Evolutionary conservation across 2,113 vertebrate genomes (phyloP).

Genomic region (Ceyx cyanopectus): DNA sequence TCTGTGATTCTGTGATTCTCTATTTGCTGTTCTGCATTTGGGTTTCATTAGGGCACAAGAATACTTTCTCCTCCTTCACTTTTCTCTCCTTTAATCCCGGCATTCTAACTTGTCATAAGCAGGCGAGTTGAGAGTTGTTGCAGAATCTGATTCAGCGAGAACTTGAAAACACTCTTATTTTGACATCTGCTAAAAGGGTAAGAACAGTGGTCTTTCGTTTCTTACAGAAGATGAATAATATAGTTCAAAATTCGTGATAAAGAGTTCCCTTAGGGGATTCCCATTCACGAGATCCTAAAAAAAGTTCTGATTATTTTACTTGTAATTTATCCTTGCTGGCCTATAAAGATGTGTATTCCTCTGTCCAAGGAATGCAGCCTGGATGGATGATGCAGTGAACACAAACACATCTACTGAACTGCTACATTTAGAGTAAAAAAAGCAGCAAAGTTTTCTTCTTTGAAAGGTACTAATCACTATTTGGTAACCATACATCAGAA

Average conservation of each 20-base stretch:
- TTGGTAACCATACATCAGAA: slow-evolving; percentile 32
- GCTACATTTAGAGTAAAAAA: slow-evolving; percentile 17
- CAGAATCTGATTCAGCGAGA: slow-evolving; percentile 5
- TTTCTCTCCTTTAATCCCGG: slow-evolving; percentile 14
- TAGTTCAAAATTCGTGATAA: slow-evolving; percentile 3
- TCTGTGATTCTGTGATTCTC: too few relatives aligned
- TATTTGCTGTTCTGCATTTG: slow-evolving; percentile 30
- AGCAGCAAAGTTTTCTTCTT: slow-evolving; percentile 9
- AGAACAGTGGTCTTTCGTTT: neutral
- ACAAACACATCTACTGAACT: slow-evolving; percentile 24
- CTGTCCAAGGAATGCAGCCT: neutral
- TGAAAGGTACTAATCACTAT: slow-evolving; percentile 22
- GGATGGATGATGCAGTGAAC: neutral
- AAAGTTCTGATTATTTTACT: slow-evolving; percentile 39
- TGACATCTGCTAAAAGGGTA: neutral
- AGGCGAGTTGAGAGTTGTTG: neutral
- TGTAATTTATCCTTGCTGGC: slow-evolving; percentile 44
- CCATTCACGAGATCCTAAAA: neutral
- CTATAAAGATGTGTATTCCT: neutral
- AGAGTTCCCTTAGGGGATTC: slow-evolving; percentile 10
- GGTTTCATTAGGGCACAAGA: slow-evolving; percentile 5
- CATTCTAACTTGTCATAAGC: slow-evolving; percentile 16
- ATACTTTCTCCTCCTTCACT: slow-evolving; percentile 50
- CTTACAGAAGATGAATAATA: slow-evolving; percentile 13
- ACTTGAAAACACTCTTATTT: neutral